These are phyloP conservation scores for Metellina segmentata DNA, from an alignment of 2,888 invertebrate species.

Conservation along the genomic window DNA sequence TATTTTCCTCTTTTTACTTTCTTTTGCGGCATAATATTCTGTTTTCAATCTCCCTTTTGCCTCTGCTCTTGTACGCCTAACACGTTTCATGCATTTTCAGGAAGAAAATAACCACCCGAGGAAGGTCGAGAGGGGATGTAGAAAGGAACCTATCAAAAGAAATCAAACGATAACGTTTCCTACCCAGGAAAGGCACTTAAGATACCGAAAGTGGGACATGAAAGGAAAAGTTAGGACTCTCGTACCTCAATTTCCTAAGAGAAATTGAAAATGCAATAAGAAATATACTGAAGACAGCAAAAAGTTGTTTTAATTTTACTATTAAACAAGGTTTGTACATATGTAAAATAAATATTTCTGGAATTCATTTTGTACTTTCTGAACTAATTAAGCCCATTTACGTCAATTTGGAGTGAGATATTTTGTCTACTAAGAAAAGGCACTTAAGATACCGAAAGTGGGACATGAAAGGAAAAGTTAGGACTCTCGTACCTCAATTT, in stretches of 20 bases:
- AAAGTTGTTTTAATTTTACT: too few relatives aligned
- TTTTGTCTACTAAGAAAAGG: too few relatives aligned
- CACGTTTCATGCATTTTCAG: conserved; percentile 57
- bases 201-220: conserved; percentile 22
- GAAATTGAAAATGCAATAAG: too few relatives aligned
- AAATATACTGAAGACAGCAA: too few relatives aligned
- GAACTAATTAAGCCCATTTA: too few relatives aligned
- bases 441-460: not conserved
- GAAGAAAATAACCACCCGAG: conserved; percentile 27
- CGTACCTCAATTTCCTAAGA: not conserved
- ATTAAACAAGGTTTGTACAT: too few relatives aligned
- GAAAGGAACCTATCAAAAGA: conserved; percentile 10
- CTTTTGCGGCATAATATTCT: conserved; percentile 57
- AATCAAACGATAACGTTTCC: conserved; percentile 44
- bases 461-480: not conserved
- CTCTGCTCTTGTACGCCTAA: conserved; percentile 27
- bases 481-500: conserved; percentile 18
- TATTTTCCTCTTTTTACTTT: conserved; percentile 7
- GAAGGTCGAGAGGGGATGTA: not conserved
- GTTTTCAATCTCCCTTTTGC: conserved; percentile 31
- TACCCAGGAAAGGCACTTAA: conserved; percentile 16
- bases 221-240: conserved; percentile 10
- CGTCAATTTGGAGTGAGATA: too few relatives aligned
- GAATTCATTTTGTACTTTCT: too few relatives aligned
- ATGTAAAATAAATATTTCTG: too few relatives aligned